Evolutionary conservation across 2,113 vertebrate species (phyloP).

Genomic region (Cichladusa arquata): DNA sequence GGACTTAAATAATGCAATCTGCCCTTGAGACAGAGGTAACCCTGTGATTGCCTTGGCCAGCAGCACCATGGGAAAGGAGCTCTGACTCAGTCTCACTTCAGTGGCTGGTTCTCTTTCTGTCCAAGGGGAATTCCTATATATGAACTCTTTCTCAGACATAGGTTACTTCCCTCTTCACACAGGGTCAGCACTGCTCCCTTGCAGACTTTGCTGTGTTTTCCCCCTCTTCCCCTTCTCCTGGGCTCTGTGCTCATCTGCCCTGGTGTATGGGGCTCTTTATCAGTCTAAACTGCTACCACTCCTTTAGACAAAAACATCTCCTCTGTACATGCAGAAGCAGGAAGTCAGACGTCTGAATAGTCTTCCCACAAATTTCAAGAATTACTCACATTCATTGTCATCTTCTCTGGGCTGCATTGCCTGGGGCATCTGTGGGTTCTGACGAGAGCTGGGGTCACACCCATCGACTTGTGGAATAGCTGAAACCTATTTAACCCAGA

Average conservation of each 20-base stretch:
- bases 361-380: constrained; percentile 67
- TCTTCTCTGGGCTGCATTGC: background rate
- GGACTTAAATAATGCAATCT: background rate
- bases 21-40: background rate
- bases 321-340: constrained; percentile 68
- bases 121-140: constrained; percentile 33
- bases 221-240: background rate
- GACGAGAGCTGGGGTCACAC: background rate
- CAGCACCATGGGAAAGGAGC: background rate
- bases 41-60: background rate
- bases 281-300: background rate
- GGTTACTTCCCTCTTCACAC: background rate
- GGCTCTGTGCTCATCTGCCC: background rate
- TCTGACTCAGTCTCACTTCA: constrained; percentile 34
- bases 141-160: background rate
- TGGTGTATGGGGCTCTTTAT: rapidly evolving
- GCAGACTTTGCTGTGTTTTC: background rate
- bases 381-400: constrained; percentile 62
- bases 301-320: constrained; percentile 45
- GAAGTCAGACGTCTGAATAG: constrained; percentile 63
- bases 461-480: background rate
- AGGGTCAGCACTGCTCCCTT: background rate
- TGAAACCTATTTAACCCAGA: background rate
- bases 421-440: background rate
- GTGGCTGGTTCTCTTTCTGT: constrained; percentile 15